Conservation (phyloP, 2,797 vertebrate genomes). For the Myripristis jacobus region DNA sequence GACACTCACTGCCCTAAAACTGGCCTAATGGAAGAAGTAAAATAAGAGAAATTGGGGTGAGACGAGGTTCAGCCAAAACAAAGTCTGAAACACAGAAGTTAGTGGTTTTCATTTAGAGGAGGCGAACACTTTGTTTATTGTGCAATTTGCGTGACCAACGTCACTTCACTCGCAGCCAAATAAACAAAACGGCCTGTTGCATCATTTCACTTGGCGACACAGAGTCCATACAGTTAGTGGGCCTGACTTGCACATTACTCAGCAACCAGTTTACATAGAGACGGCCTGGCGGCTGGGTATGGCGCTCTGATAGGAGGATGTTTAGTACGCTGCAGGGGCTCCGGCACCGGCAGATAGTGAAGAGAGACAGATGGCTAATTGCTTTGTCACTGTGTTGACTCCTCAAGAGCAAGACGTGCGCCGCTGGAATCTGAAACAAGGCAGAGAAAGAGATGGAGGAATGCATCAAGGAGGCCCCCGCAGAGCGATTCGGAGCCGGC, state of each 20-base stretch:
- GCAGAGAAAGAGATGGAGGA: slow-evolving; percentile 1
- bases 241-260: neutral
- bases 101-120: no score
- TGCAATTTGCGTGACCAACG: neutral
- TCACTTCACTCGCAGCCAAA: neutral
- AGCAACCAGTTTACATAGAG: neutral
- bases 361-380: slow-evolving; percentile 63
- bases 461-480: neutral
- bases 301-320: slow-evolving; percentile 15
- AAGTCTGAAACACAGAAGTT: no score
- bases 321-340: slow-evolving; percentile 27
- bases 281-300: slow-evolving; percentile 13
- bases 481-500: neutral
- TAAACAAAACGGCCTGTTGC: neutral
- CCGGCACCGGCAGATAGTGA: slow-evolving; percentile 19
- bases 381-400: slow-evolving; percentile 56
- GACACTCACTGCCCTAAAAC: no score
- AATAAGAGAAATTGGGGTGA: no score
- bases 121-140: no score
- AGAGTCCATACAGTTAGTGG: neutral
- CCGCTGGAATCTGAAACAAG: slow-evolving; percentile 54
- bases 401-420: slow-evolving; percentile 49
- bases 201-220: neutral
- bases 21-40: no score
- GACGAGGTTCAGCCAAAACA: no score